phyloP scores from a whole-genome alignment of 1,140 invertebrate species.

The Diorhabda elongata region DNA sequence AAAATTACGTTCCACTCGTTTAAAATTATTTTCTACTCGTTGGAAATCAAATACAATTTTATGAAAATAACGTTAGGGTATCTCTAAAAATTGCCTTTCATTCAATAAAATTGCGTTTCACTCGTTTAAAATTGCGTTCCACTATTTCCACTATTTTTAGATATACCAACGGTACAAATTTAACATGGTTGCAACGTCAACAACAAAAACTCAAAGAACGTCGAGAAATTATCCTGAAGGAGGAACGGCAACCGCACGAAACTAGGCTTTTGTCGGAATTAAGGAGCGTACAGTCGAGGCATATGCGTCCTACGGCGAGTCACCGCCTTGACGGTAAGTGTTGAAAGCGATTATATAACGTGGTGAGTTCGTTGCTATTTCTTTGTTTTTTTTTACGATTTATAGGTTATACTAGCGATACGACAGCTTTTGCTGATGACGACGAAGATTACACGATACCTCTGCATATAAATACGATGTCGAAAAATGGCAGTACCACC shows the following conservation, averaged over 20 bases:
- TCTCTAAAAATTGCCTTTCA: no score
- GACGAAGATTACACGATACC: constrained; percentile 63
- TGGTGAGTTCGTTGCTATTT: neutral
- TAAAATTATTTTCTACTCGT: no score
- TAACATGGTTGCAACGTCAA: constrained; percentile 74
- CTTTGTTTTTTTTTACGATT: neutral
- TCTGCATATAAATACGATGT: constrained; percentile 59
- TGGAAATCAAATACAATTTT: no score
- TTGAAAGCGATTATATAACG: neutral
- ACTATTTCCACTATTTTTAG: constrained; percentile 8
- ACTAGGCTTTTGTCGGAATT: constrained; percentile 59
- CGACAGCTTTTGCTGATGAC: constrained; percentile 69
- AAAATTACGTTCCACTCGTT: no score
- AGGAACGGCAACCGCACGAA: constrained; percentile 68
- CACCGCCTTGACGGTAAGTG: constrained; percentile 52
- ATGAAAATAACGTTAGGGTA: no score
- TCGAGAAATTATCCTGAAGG: constrained; percentile 60
- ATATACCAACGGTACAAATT: constrained; percentile 47
- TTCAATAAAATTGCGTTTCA: no score
- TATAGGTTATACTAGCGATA: constrained; percentile 67
- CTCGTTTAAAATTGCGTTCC: neutral
- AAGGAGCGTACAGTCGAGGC: constrained; percentile 53
- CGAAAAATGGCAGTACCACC: constrained; percentile 29
- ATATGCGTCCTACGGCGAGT: constrained; percentile 47
- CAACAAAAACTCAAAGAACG: constrained; percentile 70